Evolutionary conservation across 92 coral and sea anemone species (phyloP).

Genomic region (Zoanthus gigantus): DNA sequence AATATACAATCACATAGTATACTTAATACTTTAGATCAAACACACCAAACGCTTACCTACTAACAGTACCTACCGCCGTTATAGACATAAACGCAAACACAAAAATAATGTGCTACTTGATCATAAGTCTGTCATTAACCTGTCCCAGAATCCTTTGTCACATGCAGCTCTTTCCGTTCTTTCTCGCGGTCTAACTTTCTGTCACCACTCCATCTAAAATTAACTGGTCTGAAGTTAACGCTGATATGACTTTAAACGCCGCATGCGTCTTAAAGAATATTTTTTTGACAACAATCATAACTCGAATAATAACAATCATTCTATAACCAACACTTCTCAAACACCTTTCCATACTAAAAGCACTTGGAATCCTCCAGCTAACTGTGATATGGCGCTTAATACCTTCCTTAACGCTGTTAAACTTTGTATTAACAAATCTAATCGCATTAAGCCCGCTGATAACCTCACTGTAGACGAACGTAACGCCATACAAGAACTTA

Average conservation of each 20-base stretch:
- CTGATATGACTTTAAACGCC: background rate
- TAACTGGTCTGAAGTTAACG: conserved; percentile 1
- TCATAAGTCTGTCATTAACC: background rate
- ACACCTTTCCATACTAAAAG: background rate
- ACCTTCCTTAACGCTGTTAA: background rate
- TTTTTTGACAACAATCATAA: background rate
- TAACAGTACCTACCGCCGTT: too few relatives aligned
- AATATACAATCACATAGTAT: too few relatives aligned
- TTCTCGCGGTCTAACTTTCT: background rate
- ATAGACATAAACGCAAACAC: too few relatives aligned
- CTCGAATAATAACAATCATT: background rate
- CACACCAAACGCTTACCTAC: too few relatives aligned
- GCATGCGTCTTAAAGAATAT: conserved; percentile 4
- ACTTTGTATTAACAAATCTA: background rate
- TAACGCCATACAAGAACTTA: background rate
- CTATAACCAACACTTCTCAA: background rate
- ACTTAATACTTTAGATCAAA: too few relatives aligned
- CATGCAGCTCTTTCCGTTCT: background rate
- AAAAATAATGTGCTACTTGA: too few relatives aligned
- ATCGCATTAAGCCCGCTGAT: background rate
- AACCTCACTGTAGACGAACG: background rate
- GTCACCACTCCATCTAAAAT: background rate
- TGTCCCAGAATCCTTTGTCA: background rate
- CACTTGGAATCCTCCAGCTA: conserved; percentile 4
- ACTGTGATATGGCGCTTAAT: background rate